These are phyloP conservation scores for Anagrus nilaparvatae DNA, from an alignment of 1,140 invertebrate genomes.

Conservation along the genomic window DNA sequence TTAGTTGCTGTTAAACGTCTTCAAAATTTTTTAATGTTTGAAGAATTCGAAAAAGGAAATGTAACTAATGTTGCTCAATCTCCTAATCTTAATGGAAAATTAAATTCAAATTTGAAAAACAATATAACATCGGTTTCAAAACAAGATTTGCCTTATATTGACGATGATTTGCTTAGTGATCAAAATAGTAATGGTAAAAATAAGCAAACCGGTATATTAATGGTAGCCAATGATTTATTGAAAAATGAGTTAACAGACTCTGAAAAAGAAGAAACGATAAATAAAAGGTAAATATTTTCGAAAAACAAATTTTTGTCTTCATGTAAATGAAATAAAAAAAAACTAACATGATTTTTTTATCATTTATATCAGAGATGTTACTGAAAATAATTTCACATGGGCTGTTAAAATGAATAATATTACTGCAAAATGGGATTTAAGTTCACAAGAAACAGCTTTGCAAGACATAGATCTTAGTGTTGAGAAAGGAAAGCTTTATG, in stretches of 20 bases:
- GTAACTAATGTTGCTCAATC: conserved; percentile 3
- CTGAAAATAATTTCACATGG: too few species aligned
- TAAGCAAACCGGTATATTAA: conserved; percentile 17
- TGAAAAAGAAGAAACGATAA: too few species aligned
- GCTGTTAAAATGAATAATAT: conserved; percentile 42
- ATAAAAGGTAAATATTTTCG: too few species aligned
- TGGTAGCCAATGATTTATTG: conserved; percentile 22
- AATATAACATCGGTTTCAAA: conserved; percentile 13
- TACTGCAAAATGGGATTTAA: conserved; percentile 43
- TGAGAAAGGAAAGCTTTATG: conserved; percentile 47
- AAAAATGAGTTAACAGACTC: conserved; percentile 18
- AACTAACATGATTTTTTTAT: neutral
- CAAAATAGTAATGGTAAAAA: conserved; percentile 14
- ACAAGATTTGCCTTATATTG: conserved; percentile 29
- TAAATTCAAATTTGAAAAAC: conserved; percentile 15
- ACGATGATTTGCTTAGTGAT: conserved; percentile 21
- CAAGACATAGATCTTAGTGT: conserved; percentile 44
- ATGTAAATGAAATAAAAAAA: conserved; percentile 10
- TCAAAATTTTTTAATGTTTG: conserved; percentile 43
- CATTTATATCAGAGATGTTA: neutral
- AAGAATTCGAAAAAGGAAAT: conserved; percentile 35
- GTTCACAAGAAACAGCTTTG: conserved; percentile 35
- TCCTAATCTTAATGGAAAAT: conserved; percentile 19
- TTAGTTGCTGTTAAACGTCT: conserved; percentile 51
- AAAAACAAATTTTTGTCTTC: too few species aligned